A percentile compares a stretch with the other conserved stretches of the same genome.
Conservation (phyloP, 2,113 vertebrate species). For the Syngnathus floridae region DNA sequence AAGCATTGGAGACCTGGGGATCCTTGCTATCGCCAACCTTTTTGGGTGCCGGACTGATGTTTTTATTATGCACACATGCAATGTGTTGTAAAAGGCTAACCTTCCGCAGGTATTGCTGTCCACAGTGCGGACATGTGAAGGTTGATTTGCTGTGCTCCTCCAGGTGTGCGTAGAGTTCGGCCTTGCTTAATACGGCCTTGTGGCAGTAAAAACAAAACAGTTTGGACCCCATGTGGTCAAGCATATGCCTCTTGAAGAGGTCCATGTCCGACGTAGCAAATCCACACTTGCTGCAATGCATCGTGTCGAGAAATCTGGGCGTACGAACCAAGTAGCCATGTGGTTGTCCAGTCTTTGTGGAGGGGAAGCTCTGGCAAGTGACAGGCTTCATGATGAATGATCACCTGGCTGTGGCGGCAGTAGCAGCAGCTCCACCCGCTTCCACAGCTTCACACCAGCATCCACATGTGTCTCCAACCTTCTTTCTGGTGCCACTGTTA, state of each 20-base stretch:
- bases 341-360: conserved; percentile 27
- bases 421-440: not conserved
- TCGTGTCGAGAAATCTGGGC: conserved; percentile 21
- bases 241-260: conserved; percentile 42
- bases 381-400: conserved; percentile 50
- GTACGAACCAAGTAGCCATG: conserved; percentile 18
- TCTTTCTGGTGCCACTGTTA: not conserved
- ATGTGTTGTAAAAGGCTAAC: conserved; percentile 89
- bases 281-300: conserved; percentile 54
- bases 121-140: conserved; percentile 82
- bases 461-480: conserved; percentile 15
- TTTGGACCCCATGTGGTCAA: conserved; percentile 38
- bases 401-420: conserved; percentile 20
- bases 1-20: conserved; percentile 39
- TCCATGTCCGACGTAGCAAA: conserved; percentile 29
- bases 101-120: conserved; percentile 84
- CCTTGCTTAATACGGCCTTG: conserved; percentile 79
- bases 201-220: conserved; percentile 71
- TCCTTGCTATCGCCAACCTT: conserved; percentile 25
- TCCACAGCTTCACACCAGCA: not conserved
- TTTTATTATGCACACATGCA: conserved; percentile 74
- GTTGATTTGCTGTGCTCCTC: conserved; percentile 83
- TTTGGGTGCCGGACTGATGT: conserved; percentile 43
- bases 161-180: conserved; percentile 82
- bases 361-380: conserved; percentile 36